Base-by-base conservation (phyloP, 2,797 vertebrate species). In the Ataeniobius toweri region DNA sequence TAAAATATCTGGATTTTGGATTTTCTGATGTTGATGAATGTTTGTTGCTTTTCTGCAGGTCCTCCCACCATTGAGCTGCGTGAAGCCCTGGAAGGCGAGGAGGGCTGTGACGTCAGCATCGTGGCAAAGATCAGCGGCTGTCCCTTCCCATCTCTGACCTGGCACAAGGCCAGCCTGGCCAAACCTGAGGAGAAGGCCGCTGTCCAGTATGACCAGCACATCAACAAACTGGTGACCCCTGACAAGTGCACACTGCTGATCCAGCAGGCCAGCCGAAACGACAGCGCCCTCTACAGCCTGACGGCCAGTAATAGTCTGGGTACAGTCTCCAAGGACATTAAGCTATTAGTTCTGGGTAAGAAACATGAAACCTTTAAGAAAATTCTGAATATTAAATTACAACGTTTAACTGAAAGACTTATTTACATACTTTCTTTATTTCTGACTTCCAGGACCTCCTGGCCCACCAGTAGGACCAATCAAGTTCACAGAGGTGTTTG, bases 71-170 rank as follows among this genome's bases (percentile, higher is more conserved):
- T 99, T 80, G 95, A 96, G 44, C 94, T 99, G 71, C 97, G 94
- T 75, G 98, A 99, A 91, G 95, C 96, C 76, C 94, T 99, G 94
- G 98, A 99, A 78, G 97, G 94, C 41, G 98, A 97, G 91, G 96
- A 99, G 93, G 97, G 95, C 92, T 97, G 96, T 41, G 98, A 99
- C 80, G 83, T 99, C 87, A 98, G 91, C 83, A 96, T 99, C 6
- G 91, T 97, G 88, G 97, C 97, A 0, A 99, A 97, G 93, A 95
- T 99, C 80, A 97, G 97, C 75, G 98, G 98, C n/a, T 97, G 97
- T 79, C 98, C 98, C 0, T 99, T 99, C 94, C 98, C 98, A 44
- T 95, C 96, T 0, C 93, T 99, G 55, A 96, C 96, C 44, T 99
- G 98, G 98, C 93, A 96, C 73, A 98, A 96, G 93, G 97, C 98